Percentiles rank a stretch among this genome's conserved stretches.
Conservation (phyloP, 2,888 invertebrate genomes). For the Deilephila porcellus region DNA sequence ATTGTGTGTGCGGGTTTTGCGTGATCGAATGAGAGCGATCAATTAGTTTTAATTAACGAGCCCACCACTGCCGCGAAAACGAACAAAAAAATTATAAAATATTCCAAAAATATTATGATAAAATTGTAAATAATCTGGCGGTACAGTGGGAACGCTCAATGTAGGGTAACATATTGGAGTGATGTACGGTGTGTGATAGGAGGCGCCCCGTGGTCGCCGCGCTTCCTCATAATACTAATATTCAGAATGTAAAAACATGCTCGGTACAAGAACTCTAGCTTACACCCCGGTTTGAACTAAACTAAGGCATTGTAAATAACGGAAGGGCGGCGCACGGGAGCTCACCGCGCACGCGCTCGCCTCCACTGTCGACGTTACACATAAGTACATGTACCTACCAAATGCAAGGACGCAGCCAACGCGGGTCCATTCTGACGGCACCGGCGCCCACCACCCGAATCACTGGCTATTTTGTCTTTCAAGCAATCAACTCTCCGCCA, state of each 20-base stretch:
- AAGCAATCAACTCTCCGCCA: not conserved
- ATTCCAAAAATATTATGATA: slow-evolving; percentile 36
- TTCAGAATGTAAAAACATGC: no score
- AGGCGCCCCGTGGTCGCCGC: not conserved
- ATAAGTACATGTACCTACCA: not conserved
- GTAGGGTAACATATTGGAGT: not conserved
- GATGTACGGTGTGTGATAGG: not conserved
- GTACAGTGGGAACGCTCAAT: slow-evolving; percentile 12
- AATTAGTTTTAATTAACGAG: slow-evolving; percentile 5
- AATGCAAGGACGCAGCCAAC: not conserved
- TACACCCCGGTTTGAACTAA: not conserved
- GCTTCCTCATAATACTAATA: no score
- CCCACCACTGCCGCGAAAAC: slow-evolving; percentile 34
- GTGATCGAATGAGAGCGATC: not conserved
- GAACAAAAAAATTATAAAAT: slow-evolving; percentile 34
- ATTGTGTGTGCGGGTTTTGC: slow-evolving; percentile 7
- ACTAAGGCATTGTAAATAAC: not conserved
- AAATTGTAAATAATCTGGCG: slow-evolving; percentile 43
- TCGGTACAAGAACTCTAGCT: not conserved
- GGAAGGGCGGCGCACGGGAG: not conserved
- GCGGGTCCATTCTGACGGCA: not conserved
- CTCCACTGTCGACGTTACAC: not conserved
- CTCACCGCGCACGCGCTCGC: not conserved
- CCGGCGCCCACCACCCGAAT: no score
- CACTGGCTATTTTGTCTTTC: not conserved